Base-by-base conservation (phyloP, 1,140 invertebrate species). In the Drosophila murphyi region DNA sequence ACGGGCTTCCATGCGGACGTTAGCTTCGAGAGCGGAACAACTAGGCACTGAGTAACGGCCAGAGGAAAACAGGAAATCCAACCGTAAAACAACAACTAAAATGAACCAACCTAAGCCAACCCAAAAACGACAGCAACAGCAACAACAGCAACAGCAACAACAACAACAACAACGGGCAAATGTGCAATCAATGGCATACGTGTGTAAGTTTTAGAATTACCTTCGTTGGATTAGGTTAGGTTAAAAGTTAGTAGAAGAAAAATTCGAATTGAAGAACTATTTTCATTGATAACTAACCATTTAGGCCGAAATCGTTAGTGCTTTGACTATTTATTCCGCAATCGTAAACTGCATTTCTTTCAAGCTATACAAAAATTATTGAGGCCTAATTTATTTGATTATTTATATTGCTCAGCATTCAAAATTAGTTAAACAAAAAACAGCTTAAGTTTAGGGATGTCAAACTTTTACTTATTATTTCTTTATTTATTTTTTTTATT, bases 1-100 rank as follows among this genome's bases (percentile, higher is more conserved):
- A 93, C 92, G 51, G 96, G 96, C 6, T 97, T 95, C 92, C 96
- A 96, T 86, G 96, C 96, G 7, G 94, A 95, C 76, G 95, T 97
- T 32, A 95, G 95, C 6, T 97, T 92, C 45, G 90, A 91, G 48
- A 76, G 62, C 55, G 90, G 78, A 10, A 47, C 61, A 39, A 39
- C 78, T 29, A 82, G 63, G 31, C 75, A 89, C 55, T 92, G 64
- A 92, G 52, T 60, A 63, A 65, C 31, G 20, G 29, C 2, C 28
- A 39, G 28, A 7, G 28, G 37, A 43, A 20, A 20, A 29, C 50
- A 6, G 41, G 32, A 51, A 39, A 63, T 52, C 35, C 10, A 63
- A 8, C 8, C 47, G 34, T 12, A 47, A 6, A 29, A n/a, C 47
- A n/a, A 45, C n/a, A 32, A n/a, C 29, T 37, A 55, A 39, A 12